phyloP scores from a whole-genome alignment of 2,113 vertebrate genomes.

The Centrocercus urophasianus region DNA sequence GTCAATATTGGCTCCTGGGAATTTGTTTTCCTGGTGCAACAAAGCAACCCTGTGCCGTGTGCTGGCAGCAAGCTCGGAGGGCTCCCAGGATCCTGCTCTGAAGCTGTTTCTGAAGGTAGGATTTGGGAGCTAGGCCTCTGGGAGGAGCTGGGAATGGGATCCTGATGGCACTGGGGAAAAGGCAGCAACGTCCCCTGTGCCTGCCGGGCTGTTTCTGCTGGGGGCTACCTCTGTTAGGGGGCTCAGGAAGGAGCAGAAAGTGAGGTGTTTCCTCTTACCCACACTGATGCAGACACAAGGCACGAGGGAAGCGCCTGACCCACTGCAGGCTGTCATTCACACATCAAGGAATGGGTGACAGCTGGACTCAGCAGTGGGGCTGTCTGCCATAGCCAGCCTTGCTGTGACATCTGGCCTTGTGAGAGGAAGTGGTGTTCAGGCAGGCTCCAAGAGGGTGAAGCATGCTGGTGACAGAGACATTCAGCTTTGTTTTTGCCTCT shows the following conservation, averaged over 20 bases:
- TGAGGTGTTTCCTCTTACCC: neutral
- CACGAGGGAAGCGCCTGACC: neutral
- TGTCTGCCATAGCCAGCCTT: too few species aligned
- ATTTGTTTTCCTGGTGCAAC: neutral
- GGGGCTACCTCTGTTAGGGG: neutral
- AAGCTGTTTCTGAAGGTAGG: neutral
- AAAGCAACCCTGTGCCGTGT: neutral
- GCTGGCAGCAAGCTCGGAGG: neutral
- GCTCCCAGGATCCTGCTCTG: neutral
- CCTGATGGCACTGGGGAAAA: neutral
- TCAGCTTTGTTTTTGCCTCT: neutral
- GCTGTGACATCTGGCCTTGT: neutral
- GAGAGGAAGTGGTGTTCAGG: neutral
- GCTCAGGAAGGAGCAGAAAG: neutral
- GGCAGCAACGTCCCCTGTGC: neutral
- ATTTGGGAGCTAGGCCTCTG: neutral
- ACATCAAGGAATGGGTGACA: neutral
- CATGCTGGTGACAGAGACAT: neutral
- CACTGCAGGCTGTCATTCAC: neutral
- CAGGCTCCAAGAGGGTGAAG: neutral
- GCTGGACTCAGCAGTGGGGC: neutral
- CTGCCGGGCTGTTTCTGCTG: neutral
- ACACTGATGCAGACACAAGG: rapidly evolving
- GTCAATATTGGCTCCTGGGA: neutral
- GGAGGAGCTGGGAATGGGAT: neutral